Conservation (phyloP, 2,113 vertebrate genomes). For the Pseudopodoces humilis region DNA sequence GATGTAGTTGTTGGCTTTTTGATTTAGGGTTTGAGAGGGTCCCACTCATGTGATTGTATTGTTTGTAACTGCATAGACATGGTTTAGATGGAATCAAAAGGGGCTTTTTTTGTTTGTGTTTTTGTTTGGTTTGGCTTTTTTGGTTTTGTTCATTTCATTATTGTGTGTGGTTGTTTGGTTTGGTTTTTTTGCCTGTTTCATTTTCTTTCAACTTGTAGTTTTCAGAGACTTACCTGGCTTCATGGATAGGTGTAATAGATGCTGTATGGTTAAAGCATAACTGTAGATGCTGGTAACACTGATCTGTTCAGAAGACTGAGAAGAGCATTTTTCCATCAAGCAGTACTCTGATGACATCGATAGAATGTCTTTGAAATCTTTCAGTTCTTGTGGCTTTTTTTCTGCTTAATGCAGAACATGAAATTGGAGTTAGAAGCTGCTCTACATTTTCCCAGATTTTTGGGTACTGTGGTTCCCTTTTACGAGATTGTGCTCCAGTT, state of each 20-base stretch:
- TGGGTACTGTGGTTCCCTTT: not conserved
- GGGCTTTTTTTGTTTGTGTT: rapidly evolving
- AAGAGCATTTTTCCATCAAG: not conserved
- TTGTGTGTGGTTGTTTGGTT: too few species aligned
- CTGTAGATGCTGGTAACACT: not conserved
- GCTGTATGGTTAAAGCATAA: not conserved
- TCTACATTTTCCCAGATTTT: not conserved
- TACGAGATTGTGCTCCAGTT: not conserved
- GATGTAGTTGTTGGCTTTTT: not conserved
- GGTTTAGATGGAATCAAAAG: not conserved
- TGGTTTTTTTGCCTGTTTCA: not conserved
- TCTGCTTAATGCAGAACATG: not conserved
- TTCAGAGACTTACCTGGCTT: not conserved
- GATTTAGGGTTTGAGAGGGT: not conserved
- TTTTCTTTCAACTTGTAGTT: not conserved
- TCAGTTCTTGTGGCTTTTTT: not conserved
- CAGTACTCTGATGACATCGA: not conserved
- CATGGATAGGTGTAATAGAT: not conserved
- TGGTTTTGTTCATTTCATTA: too few species aligned
- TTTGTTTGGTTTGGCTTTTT: not conserved
- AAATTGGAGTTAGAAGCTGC: not conserved
- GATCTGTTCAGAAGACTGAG: not conserved
- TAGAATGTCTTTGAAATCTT: not conserved
- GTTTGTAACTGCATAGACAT: not conserved
- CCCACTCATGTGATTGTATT: not conserved